Evolutionary conservation across 2,888 invertebrate genomes (phyloP).

Genomic region (Acronicta aceris): DNA sequence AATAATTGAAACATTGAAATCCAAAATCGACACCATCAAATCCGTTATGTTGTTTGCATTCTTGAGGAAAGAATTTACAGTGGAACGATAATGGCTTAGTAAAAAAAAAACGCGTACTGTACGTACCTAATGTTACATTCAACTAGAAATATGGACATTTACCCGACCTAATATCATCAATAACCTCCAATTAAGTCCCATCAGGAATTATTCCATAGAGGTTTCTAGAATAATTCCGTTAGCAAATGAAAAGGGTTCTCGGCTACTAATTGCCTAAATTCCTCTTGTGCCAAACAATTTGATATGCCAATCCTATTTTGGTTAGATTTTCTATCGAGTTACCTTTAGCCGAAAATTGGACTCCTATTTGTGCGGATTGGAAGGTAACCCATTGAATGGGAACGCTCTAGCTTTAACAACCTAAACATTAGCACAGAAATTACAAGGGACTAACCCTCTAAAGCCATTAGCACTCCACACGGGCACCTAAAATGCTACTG

Average conservation of each 20-base stretch:
- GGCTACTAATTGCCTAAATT: slow-evolving; percentile 20
- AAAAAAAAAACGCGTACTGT: too few species aligned
- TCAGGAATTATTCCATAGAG: slow-evolving; percentile 15
- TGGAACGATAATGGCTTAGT: too few species aligned
- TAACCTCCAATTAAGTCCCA: slow-evolving; percentile 14
- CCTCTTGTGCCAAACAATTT: slow-evolving; percentile 29
- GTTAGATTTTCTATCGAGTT: slow-evolving; percentile 29
- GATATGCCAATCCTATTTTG: slow-evolving; percentile 27
- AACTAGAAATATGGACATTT: neutral
- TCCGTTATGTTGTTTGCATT: too few species aligned
- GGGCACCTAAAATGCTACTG: slow-evolving; percentile 59
- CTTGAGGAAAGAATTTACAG: too few species aligned
- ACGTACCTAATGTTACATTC: too few species aligned
- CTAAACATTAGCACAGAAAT: slow-evolving; percentile 76
- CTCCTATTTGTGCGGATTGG: slow-evolving; percentile 59
- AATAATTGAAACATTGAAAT: too few species aligned
- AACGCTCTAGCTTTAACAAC: slow-evolving; percentile 69
- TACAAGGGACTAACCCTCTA: slow-evolving; percentile 73
- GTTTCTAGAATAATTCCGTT: slow-evolving; percentile 5
- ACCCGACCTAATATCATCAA: slow-evolving; percentile 6
- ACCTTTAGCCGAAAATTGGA: slow-evolving; percentile 26
- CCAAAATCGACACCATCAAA: too few species aligned
- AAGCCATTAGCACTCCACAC: slow-evolving; percentile 69
- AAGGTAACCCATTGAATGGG: slow-evolving; percentile 64
- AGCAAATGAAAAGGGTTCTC: slow-evolving; percentile 21